Conservation (phyloP, 2,113 vertebrate species). For the Piprites chloris region DNA sequence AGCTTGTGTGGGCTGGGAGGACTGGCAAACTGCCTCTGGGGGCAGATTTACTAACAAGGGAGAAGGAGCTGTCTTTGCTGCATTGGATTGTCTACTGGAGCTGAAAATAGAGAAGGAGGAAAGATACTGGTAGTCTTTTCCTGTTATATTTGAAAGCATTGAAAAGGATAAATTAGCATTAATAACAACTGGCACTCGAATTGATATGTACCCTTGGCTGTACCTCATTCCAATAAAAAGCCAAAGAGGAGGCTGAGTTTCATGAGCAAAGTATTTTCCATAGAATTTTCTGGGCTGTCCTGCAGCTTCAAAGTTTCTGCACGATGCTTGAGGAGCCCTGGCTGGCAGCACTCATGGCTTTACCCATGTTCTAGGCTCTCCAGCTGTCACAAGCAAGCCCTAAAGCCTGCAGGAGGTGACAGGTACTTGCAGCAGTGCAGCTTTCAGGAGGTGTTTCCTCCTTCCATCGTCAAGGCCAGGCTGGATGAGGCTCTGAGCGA, state of each 20-base stretch:
- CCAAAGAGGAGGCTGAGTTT: neutral
- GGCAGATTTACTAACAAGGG: neutral
- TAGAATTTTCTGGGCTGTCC: neutral
- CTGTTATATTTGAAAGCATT: neutral
- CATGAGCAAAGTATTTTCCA: neutral
- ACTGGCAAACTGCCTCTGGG: neutral
- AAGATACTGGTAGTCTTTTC: neutral
- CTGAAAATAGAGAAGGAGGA: neutral
- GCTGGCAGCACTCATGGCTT: neutral
- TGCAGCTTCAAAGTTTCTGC: neutral
- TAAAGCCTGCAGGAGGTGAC: neutral
- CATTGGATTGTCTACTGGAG: neutral
- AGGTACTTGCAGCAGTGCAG: neutral
- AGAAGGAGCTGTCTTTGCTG: neutral
- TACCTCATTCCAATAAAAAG: neutral
- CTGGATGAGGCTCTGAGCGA: neutral
- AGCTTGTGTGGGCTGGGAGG: neutral
- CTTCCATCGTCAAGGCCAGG: neutral
- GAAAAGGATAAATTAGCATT: neutral
- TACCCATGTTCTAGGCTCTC: neutral
- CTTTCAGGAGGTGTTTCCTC: neutral
- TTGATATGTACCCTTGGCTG: neutral
- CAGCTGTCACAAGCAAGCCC: neutral
- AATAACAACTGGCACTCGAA: neutral
- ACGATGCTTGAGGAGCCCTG: neutral